A percentile compares a stretch with the other conserved stretches of the same genome.
Conservation (phyloP, 2,888 invertebrate species). For the Lasioglossum figueresi region DNA sequence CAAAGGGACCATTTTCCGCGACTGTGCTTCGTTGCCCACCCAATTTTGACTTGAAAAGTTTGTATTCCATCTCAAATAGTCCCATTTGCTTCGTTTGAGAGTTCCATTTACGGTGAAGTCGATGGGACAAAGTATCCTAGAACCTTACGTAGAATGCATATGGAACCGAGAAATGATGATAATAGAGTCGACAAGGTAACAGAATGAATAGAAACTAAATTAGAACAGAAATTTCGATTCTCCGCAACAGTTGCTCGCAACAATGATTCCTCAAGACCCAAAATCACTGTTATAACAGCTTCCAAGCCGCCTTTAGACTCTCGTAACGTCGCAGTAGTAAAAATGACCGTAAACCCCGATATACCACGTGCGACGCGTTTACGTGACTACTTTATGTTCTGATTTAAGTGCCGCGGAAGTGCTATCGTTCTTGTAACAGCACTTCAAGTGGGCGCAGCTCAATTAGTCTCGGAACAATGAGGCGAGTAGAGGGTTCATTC, state of each 20-base stretch:
- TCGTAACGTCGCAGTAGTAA: slow-evolving; percentile 39
- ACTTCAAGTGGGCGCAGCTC: slow-evolving; percentile 64
- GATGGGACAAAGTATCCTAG: too few species aligned
- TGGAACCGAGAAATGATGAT: too few species aligned
- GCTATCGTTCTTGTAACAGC: slow-evolving; percentile 55
- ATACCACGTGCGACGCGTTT: slow-evolving; percentile 55
- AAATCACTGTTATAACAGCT: background rate
- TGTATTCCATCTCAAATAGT: too few species aligned
- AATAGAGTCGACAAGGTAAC: too few species aligned
- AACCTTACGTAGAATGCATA: too few species aligned
- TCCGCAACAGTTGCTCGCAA: background rate
- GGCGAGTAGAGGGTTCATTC: slow-evolving; percentile 57
- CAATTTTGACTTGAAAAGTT: background rate
- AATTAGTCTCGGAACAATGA: slow-evolving; percentile 64
- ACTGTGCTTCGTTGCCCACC: background rate
- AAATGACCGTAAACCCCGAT: slow-evolving; percentile 39
- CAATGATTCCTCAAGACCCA: background rate
- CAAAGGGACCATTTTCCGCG: background rate
- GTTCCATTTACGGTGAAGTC: background rate
- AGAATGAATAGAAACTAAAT: too few species aligned
- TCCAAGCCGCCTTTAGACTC: background rate
- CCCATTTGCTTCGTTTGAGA: background rate
- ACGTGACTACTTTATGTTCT: slow-evolving; percentile 51
- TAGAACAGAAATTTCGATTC: background rate
- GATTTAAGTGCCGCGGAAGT: slow-evolving; percentile 65